Evolutionary conservation across 64 coral and sea anemone genomes (phyloP), one percentile per base, ranked within the genome.

Genomic region (Stichodactyla helianthus): DNA sequence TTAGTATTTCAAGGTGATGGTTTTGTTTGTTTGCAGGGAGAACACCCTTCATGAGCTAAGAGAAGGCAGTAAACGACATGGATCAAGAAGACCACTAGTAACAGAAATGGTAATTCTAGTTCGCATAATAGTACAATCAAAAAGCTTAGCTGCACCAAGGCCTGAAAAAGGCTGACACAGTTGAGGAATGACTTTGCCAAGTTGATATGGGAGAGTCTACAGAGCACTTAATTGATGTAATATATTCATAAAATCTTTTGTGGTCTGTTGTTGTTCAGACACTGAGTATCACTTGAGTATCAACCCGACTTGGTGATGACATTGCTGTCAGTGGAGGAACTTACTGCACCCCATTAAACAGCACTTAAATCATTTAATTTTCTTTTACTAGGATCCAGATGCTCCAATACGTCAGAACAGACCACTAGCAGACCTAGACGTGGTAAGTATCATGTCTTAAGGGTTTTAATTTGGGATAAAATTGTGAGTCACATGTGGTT

Each of bases 341-440:
- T 44, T 44, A 44, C 35, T 44, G 35, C 35, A 1, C 35, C 35
- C 1, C 35, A 44, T 44, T 44, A 44, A 44, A 44, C 2, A 44
- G 35, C 35, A 44, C 35, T 44, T 44, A 44, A 44, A 44, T 44
- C 35, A 44, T 44, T 44, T 9, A 27, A 74, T 74, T 27, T 31
- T 74, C 7, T 74, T 74, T 74, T 27, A 31, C 20, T 50, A 99
- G 97, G 97, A 99, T 58, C 97, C 97, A 54, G 97, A 99, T 90
- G 97, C 97, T 53, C 97, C 97, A 11, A 82, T 93, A 25, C 90
- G 97, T 70, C 97, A 99, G 67, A 99, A 89, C 84, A 92, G 93
- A 84, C 90, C 97, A 50, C 74, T 99, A 22, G 88, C 93, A 76
- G 93, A 99, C 64, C 84, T 99, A 55, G 97, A 99, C 50, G 74